Conservation (phyloP, 2,113 vertebrate species). For the Antechinus flavipes region DNA sequence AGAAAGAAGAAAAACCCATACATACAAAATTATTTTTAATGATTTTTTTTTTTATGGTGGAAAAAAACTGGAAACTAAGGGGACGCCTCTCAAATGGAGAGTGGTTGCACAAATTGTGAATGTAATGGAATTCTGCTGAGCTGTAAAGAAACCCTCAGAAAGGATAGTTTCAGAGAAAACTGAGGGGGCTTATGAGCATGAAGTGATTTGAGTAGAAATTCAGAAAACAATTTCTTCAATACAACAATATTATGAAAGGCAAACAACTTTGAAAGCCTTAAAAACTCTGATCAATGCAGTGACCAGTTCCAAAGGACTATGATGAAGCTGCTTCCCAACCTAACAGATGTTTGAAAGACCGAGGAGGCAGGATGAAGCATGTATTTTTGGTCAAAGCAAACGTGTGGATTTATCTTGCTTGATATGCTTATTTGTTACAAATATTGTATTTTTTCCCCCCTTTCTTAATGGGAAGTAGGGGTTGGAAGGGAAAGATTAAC, state of each 20-base stretch:
- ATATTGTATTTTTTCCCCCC: neutral
- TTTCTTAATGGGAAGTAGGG: neutral
- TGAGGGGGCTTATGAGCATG: neutral
- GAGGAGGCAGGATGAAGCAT: neutral
- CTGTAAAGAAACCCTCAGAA: neutral
- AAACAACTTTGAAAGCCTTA: neutral
- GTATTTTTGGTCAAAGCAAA: neutral
- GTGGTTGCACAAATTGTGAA: neutral
- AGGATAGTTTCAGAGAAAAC: neutral
- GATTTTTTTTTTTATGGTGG: neutral
- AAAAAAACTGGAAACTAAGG: neutral
- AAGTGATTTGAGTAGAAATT: neutral
- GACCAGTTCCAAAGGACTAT: neutral
- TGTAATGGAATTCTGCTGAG: neutral
- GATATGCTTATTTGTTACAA: neutral
- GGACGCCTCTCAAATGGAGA: neutral
- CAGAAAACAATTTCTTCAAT: neutral
- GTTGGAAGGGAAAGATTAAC: neutral
- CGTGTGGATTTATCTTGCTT: neutral
- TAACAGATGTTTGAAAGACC: neutral
- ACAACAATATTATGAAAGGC: neutral
- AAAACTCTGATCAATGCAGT: neutral
- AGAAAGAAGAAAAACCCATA: neutral
- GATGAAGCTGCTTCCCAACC: neutral
- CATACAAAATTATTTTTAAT: neutral